Percentiles rank a stretch among this genome's conserved stretches.
These are phyloP conservation scores for Tenthredo scrophulariae DNA, from an alignment of 2,888 invertebrate genomes.

Conservation along the genomic window DNA sequence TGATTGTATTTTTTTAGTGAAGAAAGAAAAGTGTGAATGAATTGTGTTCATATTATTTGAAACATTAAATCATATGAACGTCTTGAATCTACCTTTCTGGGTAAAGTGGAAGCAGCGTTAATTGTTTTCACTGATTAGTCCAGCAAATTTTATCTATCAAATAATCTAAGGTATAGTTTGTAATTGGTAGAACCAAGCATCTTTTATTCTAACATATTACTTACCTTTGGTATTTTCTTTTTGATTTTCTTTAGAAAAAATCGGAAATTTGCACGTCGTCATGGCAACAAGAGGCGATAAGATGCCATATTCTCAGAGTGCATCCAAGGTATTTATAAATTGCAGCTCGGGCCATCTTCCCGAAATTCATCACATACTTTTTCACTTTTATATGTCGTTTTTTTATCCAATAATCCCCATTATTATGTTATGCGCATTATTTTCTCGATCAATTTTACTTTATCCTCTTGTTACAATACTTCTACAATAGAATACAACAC, in stretches of 20 bases:
- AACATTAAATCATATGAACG: conserved; percentile 23
- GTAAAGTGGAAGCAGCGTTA: conserved; percentile 45
- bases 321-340: conserved; percentile 51
- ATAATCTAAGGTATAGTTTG: conserved; percentile 20
- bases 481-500: not conserved
- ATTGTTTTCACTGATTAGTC: not conserved
- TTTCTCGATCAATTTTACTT: not conserved
- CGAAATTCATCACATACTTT: conserved; percentile 35
- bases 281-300: conserved; percentile 75
- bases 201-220: conserved; percentile 41
- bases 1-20: conserved; percentile 32
- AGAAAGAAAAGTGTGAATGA: conserved; percentile 33
- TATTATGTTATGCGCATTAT: not conserved
- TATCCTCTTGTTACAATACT: not conserved
- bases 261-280: conserved; percentile 73
- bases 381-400: not conserved
- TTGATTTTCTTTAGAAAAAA: conserved; percentile 68
- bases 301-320: conserved; percentile 49
- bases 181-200: conserved; percentile 29
- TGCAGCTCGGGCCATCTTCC: conserved; percentile 47
- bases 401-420: conserved; percentile 17
- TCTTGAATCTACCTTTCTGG: conserved; percentile 44
- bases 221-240: conserved; percentile 50
- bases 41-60: conserved; percentile 35
- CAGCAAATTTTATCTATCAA: not conserved